Evolutionary conservation across 37 sponge, comb jelly and placozoan species (phyloP), one percentile per base, ranked within the genome.

Genomic region (Theonella swinhoei): DNA sequence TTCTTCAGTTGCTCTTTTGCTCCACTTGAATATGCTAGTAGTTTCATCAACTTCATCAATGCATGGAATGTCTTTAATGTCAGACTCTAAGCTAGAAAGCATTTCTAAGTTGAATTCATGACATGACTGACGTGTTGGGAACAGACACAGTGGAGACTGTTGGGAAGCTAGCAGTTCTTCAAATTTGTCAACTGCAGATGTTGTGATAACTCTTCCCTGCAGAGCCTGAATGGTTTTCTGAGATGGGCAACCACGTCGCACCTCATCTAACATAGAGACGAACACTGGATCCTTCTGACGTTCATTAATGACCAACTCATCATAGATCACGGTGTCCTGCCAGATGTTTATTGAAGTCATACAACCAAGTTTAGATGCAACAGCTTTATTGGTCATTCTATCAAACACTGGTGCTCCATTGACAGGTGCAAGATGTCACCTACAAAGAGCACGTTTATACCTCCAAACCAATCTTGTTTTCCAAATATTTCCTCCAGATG

Each of bases 281-380:
- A 64, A 79, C 68, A 19, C 38, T n/a, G 17, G 33, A 72, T 85
- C 89, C 41, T 73, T 76, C 42, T 93, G 90, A 28, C 90, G 83
- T 75, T 88, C 88, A 85, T 94, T 94, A 40, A 88, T 84, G 42
- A 79, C 83, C 36, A 89, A 65, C 68, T 89, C 85, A 35, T 89
- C 90, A 43, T 89, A 89, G 14, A 79, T 68, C n/a, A 83, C 75
- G 25, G 67, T 42, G 23, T 79, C 69, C 42, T 74, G 84, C 85
- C 85, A 84, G n/a, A 79, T 80, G 80, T 84, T 84, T 5, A 84
- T 39, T 4, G 85, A 64, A 23, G 74, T 74, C 37, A 68, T 62
- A n/a, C 75, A 80, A 29, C 80, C 85, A n/a, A 84, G 58, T 41
- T 43, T 66, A 37, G 17, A 0, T 23, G 69, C 19, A 65, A 87